Evolutionary conservation across 2,888 invertebrate species (phyloP).

Genomic region (Lycia hirtaria): DNA sequence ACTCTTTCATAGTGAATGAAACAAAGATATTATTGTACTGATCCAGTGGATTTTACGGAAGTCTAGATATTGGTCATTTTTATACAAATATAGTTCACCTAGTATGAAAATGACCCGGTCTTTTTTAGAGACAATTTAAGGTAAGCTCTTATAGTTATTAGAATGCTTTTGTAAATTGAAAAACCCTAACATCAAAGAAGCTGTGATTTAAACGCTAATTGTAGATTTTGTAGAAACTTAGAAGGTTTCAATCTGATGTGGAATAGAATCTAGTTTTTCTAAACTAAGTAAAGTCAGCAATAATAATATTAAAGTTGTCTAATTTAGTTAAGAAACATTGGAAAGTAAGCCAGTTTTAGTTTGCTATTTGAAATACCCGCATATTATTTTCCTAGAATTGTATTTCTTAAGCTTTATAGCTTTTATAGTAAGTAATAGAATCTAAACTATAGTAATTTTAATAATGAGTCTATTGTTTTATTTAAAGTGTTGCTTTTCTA

Average conservation of each 20-base stretch:
- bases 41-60: conserved; percentile 4
- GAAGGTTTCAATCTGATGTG: not conserved
- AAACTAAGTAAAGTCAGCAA: not conserved
- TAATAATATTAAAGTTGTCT: not conserved
- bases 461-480: conserved; percentile 6
- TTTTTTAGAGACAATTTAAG: no score
- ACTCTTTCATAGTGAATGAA: not conserved
- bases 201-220: conserved; percentile 56
- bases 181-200: conserved; percentile 55
- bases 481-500: conserved; percentile 16
- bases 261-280: not conserved
- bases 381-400: conserved; percentile 2
- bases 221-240: conserved; percentile 17
- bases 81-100: no score
- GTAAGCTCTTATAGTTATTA: conserved; percentile 14
- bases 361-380: conserved; percentile 1
- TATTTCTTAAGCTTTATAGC: not conserved
- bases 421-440: not conserved
- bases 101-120: no score
- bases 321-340: not conserved
- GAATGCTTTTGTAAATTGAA: conserved; percentile 34
- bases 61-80: no score
- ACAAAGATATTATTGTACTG: not conserved
- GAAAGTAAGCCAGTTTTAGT: not conserved
- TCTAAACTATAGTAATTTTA: not conserved